Evolutionary conservation across 2,888 invertebrate genomes (phyloP), one percentile per base, ranked within the genome.

Genomic region (Uropetala carovei): DNA sequence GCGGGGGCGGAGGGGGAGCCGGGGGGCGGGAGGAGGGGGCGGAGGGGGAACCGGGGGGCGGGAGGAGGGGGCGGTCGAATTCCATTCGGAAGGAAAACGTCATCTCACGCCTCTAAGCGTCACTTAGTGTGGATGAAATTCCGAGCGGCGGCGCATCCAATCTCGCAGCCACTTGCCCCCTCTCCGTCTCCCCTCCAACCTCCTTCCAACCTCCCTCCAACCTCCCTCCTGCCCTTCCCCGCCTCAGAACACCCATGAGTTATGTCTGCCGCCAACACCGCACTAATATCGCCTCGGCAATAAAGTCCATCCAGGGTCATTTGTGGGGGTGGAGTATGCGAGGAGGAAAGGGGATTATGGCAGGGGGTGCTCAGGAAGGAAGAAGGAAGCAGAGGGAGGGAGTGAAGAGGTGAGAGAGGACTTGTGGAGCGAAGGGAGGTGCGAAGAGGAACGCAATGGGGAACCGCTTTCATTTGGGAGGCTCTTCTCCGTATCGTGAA

Each of bases 281-380:
- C 64, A 60, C 89, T 89, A 89, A 89, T 89, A 89, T 89, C 89
- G 89, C 60, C 16, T 27, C 89, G 89, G 89, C 89, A 89, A 89
- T 89, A 89, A 89, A 89, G 89, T 89, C 89, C 89, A 89, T 89
- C 89, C 60, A 18, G 89, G 64, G 89, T 89, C 89, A 89, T 89
- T 89, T 64, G 89, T 68, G 89, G 89, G 27, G 30, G 13, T 30
- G 83, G 83, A n/a, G 56, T 83, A n/a, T 43, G 57, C n/a, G 56
- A 43, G 57, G n/a, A n/a, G 83, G 56, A 7, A 16, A 18, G 18
- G 16, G 43, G 56, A 27, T 43, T 7, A 5, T 18, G 83, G 82
- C 13, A 16, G 30, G 82, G 7, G 10, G 82, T 43, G 1, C 43
- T n/a, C n/a, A n/a, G n/a, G n/a, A n/a, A n/a, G n/a, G n/a, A n/a